Evolutionary conservation across 2,797 vertebrate species (phyloP).

Genomic region (Urocyon cinereoargenteus): DNA sequence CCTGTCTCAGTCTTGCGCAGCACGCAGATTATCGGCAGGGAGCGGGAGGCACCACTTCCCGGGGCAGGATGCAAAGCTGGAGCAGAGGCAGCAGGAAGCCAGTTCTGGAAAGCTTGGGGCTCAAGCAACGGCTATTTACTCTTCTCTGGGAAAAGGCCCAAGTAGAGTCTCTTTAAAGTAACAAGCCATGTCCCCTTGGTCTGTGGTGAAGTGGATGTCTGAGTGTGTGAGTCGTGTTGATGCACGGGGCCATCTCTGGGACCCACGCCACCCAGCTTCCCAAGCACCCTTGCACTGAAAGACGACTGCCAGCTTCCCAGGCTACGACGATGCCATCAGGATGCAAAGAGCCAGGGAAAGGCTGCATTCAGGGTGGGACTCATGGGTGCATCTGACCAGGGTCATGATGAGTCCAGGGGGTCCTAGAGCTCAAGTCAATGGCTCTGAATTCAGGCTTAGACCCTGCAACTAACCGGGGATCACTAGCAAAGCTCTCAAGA

Average conservation of each 20-base stretch:
- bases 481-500: neutral
- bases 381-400: neutral
- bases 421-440: neutral
- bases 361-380: neutral
- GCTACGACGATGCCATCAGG: neutral
- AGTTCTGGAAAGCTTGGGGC: neutral
- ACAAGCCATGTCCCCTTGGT: neutral
- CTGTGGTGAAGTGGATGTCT: neutral
- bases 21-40: neutral
- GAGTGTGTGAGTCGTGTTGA: neutral
- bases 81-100: neutral
- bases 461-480: neutral
- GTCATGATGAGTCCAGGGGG: neutral
- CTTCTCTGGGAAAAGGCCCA: neutral
- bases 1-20: neutral
- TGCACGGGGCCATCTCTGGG: neutral
- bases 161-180: neutral
- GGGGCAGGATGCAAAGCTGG: slow-evolving; percentile 30
- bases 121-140: neutral
- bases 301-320: neutral
- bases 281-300: neutral
- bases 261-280: neutral
- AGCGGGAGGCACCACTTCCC: neutral
- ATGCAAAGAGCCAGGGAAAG: neutral
- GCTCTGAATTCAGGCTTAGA: neutral